Conservation (phyloP, 2,797 vertebrate species). For the Threskiornis aethiopicus region DNA sequence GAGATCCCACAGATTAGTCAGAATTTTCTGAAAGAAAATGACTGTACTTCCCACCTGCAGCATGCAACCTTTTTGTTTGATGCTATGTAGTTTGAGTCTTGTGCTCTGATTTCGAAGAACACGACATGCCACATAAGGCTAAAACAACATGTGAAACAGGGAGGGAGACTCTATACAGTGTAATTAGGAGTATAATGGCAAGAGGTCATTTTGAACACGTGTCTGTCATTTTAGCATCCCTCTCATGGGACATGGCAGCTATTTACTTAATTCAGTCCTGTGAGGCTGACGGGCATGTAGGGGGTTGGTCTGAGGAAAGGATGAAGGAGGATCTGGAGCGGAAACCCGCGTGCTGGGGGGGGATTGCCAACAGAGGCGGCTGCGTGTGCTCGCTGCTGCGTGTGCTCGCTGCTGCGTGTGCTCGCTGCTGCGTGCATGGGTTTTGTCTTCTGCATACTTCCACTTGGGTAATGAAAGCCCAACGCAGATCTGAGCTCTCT, state of each 20-base stretch:
- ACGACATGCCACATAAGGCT: neutral
- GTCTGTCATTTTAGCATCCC: neutral
- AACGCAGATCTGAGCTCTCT: neutral
- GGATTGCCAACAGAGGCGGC: neutral
- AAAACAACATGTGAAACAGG: neutral
- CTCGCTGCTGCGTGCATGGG: rapidly evolving
- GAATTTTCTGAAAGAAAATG: neutral
- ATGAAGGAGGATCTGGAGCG: conserved; percentile 5
- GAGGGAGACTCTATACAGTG: neutral
- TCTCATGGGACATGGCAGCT: conserved; percentile 1
- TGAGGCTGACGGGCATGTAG: neutral
- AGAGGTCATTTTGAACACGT: neutral
- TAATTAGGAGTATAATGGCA: neutral
- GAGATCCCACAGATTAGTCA: neutral
- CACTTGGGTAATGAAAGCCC: neutral
- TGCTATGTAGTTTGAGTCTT: neutral
- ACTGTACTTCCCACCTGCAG: neutral
- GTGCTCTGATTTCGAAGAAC: neutral
- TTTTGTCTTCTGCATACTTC: rapidly evolving
- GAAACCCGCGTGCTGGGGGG: neutral
- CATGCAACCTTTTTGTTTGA: neutral
- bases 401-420: neutral
- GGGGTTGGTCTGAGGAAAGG: neutral
- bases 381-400: rapidly evolving
- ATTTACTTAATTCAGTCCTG: neutral